Evolutionary conservation across 2,797 vertebrate genomes (phyloP), one percentile per base, ranked within the genome.

Genomic region (Sciurus vulgaris): DNA sequence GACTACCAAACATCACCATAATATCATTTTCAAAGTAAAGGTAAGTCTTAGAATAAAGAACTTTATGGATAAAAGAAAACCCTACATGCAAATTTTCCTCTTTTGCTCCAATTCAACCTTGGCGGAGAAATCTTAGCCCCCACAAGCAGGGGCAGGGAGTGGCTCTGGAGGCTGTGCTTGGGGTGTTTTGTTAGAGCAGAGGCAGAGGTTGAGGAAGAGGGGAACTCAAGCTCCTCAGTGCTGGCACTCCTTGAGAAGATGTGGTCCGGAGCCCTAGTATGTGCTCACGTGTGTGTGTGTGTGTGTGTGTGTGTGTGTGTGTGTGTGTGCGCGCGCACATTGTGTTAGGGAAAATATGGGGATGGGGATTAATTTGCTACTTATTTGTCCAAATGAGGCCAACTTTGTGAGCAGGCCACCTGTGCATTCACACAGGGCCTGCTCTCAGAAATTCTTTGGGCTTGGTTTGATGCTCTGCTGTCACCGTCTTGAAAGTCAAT

Each of bases 41-140:
- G 65, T n/a, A 56, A 28, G 74, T 79, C 56, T 59, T 78, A 70
- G 38, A 95, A 83, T 77, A 70, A 88, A 92, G 20, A 61, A 78
- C 3, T 54, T 78, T 14, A 47, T 78, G 41, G 54, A 13, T 54
- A 41, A 28, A 24, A 65, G 26, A 28, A 15, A 63, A 33, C 13
- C 14, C 9, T 89, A 90, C 67, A 26, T 74, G 59, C 79, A 93
- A 90, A 81, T 61, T 81, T 86, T 15, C 81, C n/a, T 73, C 47
- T 47, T 86, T 90, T 59, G 38, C 51, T 74, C 26, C 51, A 67
- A 86, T 74, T 67, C 74, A 73, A 82, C 30, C 24, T 20, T 49
- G 49, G n/a, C 49, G 24, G 28, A 56, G 41, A 79, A 59, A n/a
- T 33, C 44, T 49, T 74, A 33, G 56, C 11, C n/a, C 47, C 72